Evolutionary conservation across 1,140 invertebrate genomes (phyloP), one percentile per base, ranked within the genome.

Genomic region (Lepidurus apus): DNA sequence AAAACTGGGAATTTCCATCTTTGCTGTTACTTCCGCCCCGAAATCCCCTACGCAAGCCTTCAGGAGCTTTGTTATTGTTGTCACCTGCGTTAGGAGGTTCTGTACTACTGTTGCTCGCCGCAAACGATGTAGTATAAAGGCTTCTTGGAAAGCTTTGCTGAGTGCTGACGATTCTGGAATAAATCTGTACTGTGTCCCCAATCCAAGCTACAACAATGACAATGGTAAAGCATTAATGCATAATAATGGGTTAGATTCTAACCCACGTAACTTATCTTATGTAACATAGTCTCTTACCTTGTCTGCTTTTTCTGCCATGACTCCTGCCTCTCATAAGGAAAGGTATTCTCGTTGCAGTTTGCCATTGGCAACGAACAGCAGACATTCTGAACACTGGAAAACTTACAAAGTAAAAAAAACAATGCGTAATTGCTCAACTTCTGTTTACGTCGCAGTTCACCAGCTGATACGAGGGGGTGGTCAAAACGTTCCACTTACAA

Each of bases 1-100:
- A 90, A 0, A 95, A 87, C 6, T 91, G 91, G 80, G 88, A 89
- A 79, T 87, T 86, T 34, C 88, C 88, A 73, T 86, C 86, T 45
- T 81, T 81, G 65, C 81, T 80, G 43, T 21, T 42, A 45, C 77
- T 74, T 42, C 76, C 76, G 10, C 76, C 76, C n/a, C 76, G 42
- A 77, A 1, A 42, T n/a, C 44, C 44, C 21, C 76, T 47, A 7
- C 42, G 6, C 47, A 42, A 34, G 5, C 42, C 43, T 77, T 43
- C 26, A 7, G 76, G 17, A 43, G 11, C 76, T 75, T 44, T 75
- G 9, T 34, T 34, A 13, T 43, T 43, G 47, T 43, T 47, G 34
- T 13, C 76, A 43, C 76, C 76, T 42, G 21, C n/a, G 26, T 47
- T 43, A n/a, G 47, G 76, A 7, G 43, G 13, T n/a, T 43, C 47